phyloP scores from a whole-genome alignment of 2,113 vertebrate genomes.

The Malurus cyaneus region DNA sequence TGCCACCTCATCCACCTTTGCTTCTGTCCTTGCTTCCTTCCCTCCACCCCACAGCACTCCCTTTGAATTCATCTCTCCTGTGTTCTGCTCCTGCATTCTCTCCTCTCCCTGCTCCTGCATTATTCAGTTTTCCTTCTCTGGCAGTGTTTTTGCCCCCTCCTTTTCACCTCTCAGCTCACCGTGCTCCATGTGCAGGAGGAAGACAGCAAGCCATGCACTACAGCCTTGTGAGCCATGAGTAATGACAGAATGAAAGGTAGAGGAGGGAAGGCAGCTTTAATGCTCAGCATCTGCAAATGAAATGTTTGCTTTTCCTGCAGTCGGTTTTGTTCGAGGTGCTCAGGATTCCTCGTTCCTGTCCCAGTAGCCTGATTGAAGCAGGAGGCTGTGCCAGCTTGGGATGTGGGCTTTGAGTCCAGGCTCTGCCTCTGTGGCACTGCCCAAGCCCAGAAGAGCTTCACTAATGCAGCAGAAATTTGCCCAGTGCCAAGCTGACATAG shows the following conservation, averaged over 20 bases:
- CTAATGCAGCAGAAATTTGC: background rate
- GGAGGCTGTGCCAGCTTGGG: background rate
- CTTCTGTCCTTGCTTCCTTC: background rate
- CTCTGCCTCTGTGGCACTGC: background rate
- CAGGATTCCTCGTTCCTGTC: background rate
- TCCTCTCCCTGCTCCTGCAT: background rate
- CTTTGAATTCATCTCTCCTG: background rate
- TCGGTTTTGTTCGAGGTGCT: background rate
- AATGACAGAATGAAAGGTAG: background rate
- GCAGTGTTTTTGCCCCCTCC: background rate
- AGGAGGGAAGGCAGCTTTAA: background rate
- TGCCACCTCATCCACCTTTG: rapidly evolving
- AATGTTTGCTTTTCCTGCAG: background rate
- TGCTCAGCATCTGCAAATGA: background rate
- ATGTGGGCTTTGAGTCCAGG: background rate
- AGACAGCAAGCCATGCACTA: background rate
- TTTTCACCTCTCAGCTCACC: background rate
- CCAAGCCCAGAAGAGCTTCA: background rate
- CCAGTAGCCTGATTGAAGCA: background rate
- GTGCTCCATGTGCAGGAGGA: background rate
- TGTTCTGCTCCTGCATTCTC: background rate
- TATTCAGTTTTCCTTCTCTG: background rate
- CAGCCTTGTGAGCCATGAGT: background rate
- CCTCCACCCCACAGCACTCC: rapidly evolving
- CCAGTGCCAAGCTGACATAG: background rate